Evolutionary conservation across 2,113 vertebrate species (phyloP).

Genomic region (Callithrix jacchus): DNA sequence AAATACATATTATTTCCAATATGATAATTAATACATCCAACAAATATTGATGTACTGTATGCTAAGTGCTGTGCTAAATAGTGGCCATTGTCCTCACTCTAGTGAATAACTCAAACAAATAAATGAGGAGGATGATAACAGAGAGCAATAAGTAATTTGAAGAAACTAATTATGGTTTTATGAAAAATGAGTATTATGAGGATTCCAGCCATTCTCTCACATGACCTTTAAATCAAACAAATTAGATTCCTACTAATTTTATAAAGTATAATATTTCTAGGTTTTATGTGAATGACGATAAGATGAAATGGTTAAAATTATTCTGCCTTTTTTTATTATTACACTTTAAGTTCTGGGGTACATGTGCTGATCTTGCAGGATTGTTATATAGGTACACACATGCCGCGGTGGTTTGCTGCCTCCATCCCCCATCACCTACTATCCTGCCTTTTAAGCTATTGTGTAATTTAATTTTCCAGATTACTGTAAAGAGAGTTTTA

Average conservation of each 20-base stretch:
- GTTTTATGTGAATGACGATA: not conserved
- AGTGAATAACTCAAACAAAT: conserved; percentile 20
- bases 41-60: not conserved
- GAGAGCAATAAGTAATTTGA: not conserved
- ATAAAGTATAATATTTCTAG: not conserved
- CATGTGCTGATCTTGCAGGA: too few species aligned
- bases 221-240: not conserved
- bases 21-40: not conserved
- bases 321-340: not conserved
- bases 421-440: too few species aligned
- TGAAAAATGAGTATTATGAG: not conserved
- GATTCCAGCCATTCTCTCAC: not conserved
- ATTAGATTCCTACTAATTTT: not conserved
- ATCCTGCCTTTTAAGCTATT: not conserved
- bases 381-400: too few species aligned
- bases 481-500: not conserved
- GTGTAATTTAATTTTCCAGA: not conserved
- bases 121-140: not conserved
- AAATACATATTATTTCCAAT: not conserved
- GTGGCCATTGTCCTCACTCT: not conserved
- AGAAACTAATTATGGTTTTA: not conserved
- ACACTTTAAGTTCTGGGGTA: too few species aligned
- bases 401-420: too few species aligned
- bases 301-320: conserved; percentile 5
- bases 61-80: not conserved